Percentiles rank a stretch among this genome's conserved stretches.
Evolutionary conservation across 2,113 vertebrate genomes (phyloP).

Genomic region (Azemiops feae): DNA sequence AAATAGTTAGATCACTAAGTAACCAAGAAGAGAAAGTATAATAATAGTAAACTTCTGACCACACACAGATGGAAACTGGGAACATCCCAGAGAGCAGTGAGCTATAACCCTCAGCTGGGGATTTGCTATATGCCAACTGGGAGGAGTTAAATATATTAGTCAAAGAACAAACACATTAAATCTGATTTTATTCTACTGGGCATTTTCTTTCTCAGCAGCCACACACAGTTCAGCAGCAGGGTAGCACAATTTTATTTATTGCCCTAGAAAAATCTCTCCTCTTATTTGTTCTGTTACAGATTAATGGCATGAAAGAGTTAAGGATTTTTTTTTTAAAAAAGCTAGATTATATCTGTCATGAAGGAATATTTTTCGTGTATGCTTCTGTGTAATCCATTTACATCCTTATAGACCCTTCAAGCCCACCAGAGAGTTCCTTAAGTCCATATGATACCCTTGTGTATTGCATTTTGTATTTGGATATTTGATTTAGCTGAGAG

Average conservation of each 20-base stretch:
- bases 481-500: conserved; percentile 62
- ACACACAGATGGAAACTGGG: conserved; percentile 45
- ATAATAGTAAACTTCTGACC: conserved; percentile 44
- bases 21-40: conserved; percentile 22
- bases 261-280: conserved; percentile 38
- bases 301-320: conserved; percentile 62
- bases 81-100: conserved; percentile 41
- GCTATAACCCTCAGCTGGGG: conserved; percentile 55
- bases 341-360: conserved; percentile 58
- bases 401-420: not conserved
- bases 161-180: conserved; percentile 55
- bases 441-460: conserved; percentile 57
- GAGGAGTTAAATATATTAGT: conserved; percentile 52
- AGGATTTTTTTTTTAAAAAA: conserved; percentile 49
- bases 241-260: conserved; percentile 56
- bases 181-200: conserved; percentile 53
- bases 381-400: conserved; percentile 51
- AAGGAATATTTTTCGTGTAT: conserved; percentile 59
- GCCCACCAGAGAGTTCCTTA: conserved; percentile 52
- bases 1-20: conserved; percentile 27
- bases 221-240: conserved; percentile 58
- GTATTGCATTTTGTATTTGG: conserved; percentile 59
- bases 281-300: conserved; percentile 48
- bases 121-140: conserved; percentile 36
- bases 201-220: conserved; percentile 60